Conservation (phyloP, 2,888 invertebrate genomes). For the Pemphredon lugubris region DNA sequence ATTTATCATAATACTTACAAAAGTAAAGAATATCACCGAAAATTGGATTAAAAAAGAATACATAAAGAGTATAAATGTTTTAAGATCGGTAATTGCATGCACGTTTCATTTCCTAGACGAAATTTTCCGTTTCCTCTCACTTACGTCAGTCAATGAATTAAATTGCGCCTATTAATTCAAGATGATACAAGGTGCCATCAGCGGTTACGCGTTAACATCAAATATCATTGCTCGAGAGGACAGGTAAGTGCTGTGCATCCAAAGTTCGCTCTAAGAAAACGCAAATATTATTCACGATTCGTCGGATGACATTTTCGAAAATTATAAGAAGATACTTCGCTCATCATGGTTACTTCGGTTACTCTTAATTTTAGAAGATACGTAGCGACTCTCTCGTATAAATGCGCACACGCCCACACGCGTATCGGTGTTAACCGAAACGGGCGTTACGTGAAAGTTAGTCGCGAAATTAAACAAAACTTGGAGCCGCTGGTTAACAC, state of each 20-base stretch:
- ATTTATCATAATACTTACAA: too few relatives aligned
- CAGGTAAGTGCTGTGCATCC: background rate
- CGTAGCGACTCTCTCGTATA: background rate
- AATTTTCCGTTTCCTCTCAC: too few relatives aligned
- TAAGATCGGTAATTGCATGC: too few relatives aligned
- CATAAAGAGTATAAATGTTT: too few relatives aligned
- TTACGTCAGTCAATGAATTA: background rate
- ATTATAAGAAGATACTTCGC: background rate
- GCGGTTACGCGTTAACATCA: background rate
- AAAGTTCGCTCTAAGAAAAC: background rate
- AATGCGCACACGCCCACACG: too few relatives aligned
- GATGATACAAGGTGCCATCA: background rate
- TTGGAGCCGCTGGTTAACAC: background rate
- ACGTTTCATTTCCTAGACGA: too few relatives aligned
- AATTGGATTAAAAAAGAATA: too few relatives aligned
- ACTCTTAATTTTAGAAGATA: background rate
- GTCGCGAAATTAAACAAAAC: too few relatives aligned
- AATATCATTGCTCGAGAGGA: background rate
- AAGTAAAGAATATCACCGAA: too few relatives aligned
- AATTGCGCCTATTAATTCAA: background rate
- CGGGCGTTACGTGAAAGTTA: too few relatives aligned
- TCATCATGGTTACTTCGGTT: background rate
- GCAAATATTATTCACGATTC: background rate
- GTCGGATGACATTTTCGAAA: background rate
- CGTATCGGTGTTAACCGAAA: too few relatives aligned